phyloP scores from a whole-genome alignment of 2,888 invertebrate genomes.

The Cosmia pyralina region DNA sequence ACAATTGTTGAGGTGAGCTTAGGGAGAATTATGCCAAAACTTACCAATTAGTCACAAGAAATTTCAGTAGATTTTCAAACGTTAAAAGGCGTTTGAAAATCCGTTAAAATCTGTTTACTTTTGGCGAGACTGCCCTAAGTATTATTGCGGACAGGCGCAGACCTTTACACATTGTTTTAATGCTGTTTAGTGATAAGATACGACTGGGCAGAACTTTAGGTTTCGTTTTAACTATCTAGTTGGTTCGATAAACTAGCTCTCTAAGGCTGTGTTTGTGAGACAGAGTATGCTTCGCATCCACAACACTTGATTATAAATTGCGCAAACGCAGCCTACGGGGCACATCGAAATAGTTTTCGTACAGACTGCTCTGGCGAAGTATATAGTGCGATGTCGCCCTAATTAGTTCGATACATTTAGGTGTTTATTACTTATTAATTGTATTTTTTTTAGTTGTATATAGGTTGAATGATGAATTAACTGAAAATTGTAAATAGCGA shows the following conservation, averaged over 20 bases:
- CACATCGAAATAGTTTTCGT: constrained; percentile 4
- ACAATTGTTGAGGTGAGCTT: constrained; percentile 30
- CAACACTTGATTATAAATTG: background rate
- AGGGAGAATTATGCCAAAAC: constrained; percentile 9
- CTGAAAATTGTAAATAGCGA: constrained; percentile 66
- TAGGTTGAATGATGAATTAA: constrained; percentile 64
- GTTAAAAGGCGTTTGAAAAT: background rate
- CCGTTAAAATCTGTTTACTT: background rate
- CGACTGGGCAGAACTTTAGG: background rate
- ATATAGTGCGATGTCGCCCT: constrained; percentile 63
- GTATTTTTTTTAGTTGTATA: constrained; percentile 65
- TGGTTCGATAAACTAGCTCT: constrained; percentile 29
- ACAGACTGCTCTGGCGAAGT: background rate
- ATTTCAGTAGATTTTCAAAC: background rate
- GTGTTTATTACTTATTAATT: constrained; percentile 10
- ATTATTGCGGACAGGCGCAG: background rate
- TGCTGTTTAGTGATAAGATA: background rate
- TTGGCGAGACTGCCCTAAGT: background rate
- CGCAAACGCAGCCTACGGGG: constrained; percentile 2
- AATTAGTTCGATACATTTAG: constrained; percentile 17
- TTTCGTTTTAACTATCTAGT: constrained; percentile 3
- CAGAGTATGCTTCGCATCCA: background rate
- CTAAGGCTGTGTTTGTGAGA: constrained; percentile 32
- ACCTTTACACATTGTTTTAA: background rate
- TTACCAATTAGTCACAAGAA: constrained; percentile 3